A percentile compares a stretch with the other conserved stretches of the same genome.
Evolutionary conservation across 2,888 invertebrate species (phyloP).

Genomic region (Amblyjoppa proteus): DNA sequence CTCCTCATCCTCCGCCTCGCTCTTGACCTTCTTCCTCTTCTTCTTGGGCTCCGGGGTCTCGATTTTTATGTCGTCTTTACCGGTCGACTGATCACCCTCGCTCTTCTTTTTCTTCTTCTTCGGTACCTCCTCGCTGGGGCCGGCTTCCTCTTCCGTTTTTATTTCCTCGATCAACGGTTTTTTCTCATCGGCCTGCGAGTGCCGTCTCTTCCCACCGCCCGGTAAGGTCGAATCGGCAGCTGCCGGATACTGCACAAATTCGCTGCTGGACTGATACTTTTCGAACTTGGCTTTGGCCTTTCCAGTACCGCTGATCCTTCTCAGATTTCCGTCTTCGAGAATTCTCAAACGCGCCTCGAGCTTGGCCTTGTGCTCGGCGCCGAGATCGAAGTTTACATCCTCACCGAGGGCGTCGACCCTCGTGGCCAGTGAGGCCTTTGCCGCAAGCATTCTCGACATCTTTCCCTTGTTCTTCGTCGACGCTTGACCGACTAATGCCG

Average conservation of each 20-base stretch:
- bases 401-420: slow-evolving; percentile 99
- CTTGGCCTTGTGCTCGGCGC: slow-evolving; percentile 95
- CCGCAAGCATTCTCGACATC: slow-evolving; percentile 98
- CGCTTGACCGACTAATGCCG: slow-evolving; percentile 95
- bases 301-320: slow-evolving; percentile 94
- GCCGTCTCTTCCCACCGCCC: slow-evolving; percentile 87
- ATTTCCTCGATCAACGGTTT: slow-evolving; percentile 83
- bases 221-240: slow-evolving; percentile 94
- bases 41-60: slow-evolving; percentile 68
- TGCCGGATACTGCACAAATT: slow-evolving; percentile 92
- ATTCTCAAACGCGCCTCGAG: slow-evolving; percentile 92
- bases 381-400: slow-evolving; percentile 92
- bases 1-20: slow-evolving; percentile 69
- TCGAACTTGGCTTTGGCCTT: slow-evolving; percentile 96
- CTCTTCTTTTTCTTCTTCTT: slow-evolving; percentile 82
- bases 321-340: slow-evolving; percentile 94
- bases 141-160: slow-evolving; percentile 59
- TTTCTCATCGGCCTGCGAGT: slow-evolving; percentile 85
- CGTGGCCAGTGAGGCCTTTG: slow-evolving; percentile 96
- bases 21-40: slow-evolving; percentile 69
- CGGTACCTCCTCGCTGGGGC: slow-evolving; percentile 71
- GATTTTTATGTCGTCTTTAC: slow-evolving; percentile 78
- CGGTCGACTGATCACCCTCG: slow-evolving; percentile 45
- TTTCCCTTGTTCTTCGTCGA: slow-evolving; percentile 97
- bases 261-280: slow-evolving; percentile 94